phyloP scores from a whole-genome alignment of 2,888 invertebrate species.

The Chrysolina haemoptera region DNA sequence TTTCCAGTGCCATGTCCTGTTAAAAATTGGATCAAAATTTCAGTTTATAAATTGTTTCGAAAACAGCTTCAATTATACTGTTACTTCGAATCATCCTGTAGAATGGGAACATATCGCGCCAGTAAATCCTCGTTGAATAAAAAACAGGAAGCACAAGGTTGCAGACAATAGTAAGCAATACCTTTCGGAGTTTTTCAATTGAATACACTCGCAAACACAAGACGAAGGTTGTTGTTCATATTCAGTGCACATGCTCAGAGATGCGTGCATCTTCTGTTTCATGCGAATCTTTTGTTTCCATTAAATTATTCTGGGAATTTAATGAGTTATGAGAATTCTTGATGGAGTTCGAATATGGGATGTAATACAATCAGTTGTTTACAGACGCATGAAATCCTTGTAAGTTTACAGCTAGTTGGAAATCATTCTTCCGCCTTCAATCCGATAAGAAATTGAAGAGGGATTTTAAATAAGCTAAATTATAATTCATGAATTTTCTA shows the following conservation, averaged over 20 bases:
- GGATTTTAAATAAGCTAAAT: neutral
- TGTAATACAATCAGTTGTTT: neutral
- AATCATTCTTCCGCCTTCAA: neutral
- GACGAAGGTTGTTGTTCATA: constrained; percentile 38
- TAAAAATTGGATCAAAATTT: no score
- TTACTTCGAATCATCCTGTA: constrained; percentile 15
- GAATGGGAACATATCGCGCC: constrained; percentile 32
- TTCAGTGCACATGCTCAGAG: constrained; percentile 36
- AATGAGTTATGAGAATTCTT: constrained; percentile 10
- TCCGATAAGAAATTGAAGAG: neutral
- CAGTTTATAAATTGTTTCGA: no score
- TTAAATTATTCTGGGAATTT: constrained; percentile 12
- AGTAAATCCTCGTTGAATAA: constrained; percentile 25
- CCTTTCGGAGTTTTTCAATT: constrained; percentile 31
- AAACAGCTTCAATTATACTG: no score
- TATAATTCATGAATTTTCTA: neutral
- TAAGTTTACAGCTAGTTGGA: neutral
- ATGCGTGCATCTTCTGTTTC: constrained; percentile 31
- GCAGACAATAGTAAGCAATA: constrained; percentile 41
- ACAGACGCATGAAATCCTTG: neutral
- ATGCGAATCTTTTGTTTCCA: constrained; percentile 17
- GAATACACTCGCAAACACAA: constrained; percentile 29
- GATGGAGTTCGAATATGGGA: constrained; percentile 5
- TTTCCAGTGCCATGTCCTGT: no score
- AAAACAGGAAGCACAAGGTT: constrained; percentile 42